A percentile compares a stretch with the other conserved stretches of the same genome.
Evolutionary conservation across 2,113 vertebrate species (phyloP).

Genomic region (Pavo muticus): DNA sequence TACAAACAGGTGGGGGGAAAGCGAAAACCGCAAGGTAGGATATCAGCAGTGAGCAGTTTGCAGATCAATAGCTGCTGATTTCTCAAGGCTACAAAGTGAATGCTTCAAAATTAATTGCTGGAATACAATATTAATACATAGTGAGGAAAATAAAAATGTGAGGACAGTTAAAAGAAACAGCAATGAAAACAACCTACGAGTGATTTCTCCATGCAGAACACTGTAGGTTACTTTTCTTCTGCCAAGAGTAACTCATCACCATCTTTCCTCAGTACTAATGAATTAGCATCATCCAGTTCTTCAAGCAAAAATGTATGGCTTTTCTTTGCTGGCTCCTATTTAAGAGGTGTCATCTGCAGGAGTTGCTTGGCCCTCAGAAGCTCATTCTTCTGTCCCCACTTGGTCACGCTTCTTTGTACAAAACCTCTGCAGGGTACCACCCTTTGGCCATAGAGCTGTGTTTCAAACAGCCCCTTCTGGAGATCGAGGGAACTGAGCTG

Average conservation of each 20-base stretch:
- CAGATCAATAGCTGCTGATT: background rate
- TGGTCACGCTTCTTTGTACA: background rate
- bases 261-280: background rate
- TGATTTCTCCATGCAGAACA: background rate
- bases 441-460: background rate
- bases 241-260: background rate
- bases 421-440: accelerated
- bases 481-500: background rate
- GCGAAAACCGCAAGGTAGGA: background rate
- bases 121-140: background rate
- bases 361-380: background rate
- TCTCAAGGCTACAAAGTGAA: background rate
- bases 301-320: background rate
- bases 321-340: background rate
- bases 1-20: background rate
- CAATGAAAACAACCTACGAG: background rate
- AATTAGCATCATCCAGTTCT: background rate
- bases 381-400: background rate
- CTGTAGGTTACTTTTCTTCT: background rate
- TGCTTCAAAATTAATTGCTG: background rate
- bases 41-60: background rate
- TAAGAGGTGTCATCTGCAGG: background rate
- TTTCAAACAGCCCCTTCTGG: background rate
- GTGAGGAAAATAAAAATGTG: no score
- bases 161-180: background rate